Conservation (phyloP, 2,797 vertebrate species). For the Coregonus sp. region DNA sequence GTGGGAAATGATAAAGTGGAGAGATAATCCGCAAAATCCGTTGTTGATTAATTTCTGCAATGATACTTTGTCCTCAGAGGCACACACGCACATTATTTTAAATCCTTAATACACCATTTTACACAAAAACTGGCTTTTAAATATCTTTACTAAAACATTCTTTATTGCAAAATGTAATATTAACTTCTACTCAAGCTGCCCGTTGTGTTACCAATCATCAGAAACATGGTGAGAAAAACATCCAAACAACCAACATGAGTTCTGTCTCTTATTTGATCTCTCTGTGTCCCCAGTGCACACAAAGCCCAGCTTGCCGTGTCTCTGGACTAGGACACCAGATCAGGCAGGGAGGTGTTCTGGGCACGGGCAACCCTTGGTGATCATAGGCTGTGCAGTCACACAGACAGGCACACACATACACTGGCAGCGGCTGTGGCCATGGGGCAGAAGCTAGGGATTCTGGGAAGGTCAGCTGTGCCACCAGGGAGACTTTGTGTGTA, state of each 20-base stretch:
- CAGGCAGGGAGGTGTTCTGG: background rate
- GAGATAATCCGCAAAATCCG: background rate
- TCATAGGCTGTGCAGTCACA: background rate
- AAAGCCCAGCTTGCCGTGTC: background rate
- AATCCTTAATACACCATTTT: background rate
- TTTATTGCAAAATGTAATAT: background rate
- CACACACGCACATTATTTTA: background rate
- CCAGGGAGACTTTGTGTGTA: background rate
- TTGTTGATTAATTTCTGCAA: background rate
- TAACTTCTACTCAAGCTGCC: background rate
- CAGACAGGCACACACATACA: background rate
- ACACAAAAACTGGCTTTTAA: background rate
- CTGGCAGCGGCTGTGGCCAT: constrained; percentile 20
- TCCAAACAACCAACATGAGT: background rate
- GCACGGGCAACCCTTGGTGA: background rate
- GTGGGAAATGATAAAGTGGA: background rate
- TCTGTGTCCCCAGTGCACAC: background rate
- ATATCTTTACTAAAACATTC: background rate
- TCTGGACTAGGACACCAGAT: constrained; percentile 12
- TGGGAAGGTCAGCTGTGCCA: constrained; percentile 59
- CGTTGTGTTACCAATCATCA: background rate
- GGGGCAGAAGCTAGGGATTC: constrained; percentile 53
- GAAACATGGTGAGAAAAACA: background rate
- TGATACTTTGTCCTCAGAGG: background rate
- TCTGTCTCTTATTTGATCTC: background rate